Evolutionary conservation across 1,140 invertebrate species (phyloP).

Genomic region (Oncopodura yosiiana): DNA sequence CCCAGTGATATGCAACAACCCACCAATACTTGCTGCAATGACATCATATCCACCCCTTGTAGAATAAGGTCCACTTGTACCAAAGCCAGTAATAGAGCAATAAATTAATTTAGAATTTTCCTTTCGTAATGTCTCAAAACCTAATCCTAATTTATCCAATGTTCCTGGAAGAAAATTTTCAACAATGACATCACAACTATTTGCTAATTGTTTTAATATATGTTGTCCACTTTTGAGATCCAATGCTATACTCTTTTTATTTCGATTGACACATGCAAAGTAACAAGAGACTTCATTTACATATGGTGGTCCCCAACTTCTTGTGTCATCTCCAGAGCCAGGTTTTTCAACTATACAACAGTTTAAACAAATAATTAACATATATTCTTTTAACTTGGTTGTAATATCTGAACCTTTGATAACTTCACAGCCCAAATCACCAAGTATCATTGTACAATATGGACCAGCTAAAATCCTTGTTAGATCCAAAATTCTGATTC

Average conservation of each 20-base stretch:
- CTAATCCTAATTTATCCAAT: slow-evolving; percentile 62
- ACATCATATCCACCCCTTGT: slow-evolving; percentile 78
- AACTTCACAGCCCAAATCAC: slow-evolving; percentile 87
- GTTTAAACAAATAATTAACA: slow-evolving; percentile 7
- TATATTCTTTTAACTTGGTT: neutral
- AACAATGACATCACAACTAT: slow-evolving; percentile 73
- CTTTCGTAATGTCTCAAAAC: slow-evolving; percentile 61
- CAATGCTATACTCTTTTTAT: slow-evolving; percentile 88
- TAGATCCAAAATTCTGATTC: slow-evolving; percentile 68
- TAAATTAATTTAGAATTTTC: slow-evolving; percentile 77
- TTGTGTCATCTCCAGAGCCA: slow-evolving; percentile 73
- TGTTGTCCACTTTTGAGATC: slow-evolving; percentile 71
- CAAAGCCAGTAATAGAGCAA: slow-evolving; percentile 89
- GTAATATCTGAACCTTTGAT: slow-evolving; percentile 55
- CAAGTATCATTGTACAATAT: slow-evolving; percentile 85
- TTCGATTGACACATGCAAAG: slow-evolving; percentile 80
- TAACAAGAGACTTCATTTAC: slow-evolving; percentile 68
- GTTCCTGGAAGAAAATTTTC: slow-evolving; percentile 94
- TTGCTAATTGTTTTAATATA: slow-evolving; percentile 62
- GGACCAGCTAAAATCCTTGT: slow-evolving; percentile 75
- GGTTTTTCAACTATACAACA: slow-evolving; percentile 54
- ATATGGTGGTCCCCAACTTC: slow-evolving; percentile 89
- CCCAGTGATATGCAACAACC: slow-evolving; percentile 81
- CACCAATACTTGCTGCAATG: slow-evolving; percentile 84
- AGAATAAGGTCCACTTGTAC: slow-evolving; percentile 71